Base-by-base conservation (phyloP, 2,797 vertebrate species). In the Oreonectes daqikongensis region DNA sequence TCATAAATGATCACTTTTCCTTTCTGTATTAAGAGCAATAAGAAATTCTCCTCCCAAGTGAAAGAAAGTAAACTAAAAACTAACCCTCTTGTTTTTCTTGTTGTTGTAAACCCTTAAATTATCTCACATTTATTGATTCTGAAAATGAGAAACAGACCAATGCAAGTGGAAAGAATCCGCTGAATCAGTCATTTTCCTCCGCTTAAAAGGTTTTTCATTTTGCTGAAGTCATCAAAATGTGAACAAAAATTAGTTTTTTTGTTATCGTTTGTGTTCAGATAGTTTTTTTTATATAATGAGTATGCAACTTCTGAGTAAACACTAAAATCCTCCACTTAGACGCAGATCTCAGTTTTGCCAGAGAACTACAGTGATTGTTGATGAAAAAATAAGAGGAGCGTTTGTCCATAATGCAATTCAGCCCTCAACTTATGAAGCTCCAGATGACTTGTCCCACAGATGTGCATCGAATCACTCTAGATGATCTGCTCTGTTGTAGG, bases 131-230 rank as follows among this genome's bases (percentile, higher is more conserved):
- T 82, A 84, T 79, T 83, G 78, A 81, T 78, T 79, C 53, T 69
- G 55, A 79, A 84, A 82, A 83, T 76, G 80, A 82, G 75, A 86
- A 82, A 84, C 79, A 85, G 80, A 85, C 22, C 32, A 77, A 70
- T 40, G 26, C 57, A 59, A 70, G 50, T 22, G 4, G 60, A 69
- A 72, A 50, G 14, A 48, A 71, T 61, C 55, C 73, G 76, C 80
- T 80, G 74, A 82, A 63, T 86, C 78, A 81, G 73, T 65, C 18
- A 30, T 64, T 70, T 61, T 59, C 20, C 15, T 42, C 53, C 61
- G 22, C 20, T 48, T 59, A 67, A 60, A 44, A 66, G 35, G 20
- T 66, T 66, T 72, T 40, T 57, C 26, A 18, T 73, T 65, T 59
- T 48, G 72, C 82, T 80, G 75, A 84, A 74, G 75, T 70, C 44